Percentiles rank a stretch among this genome's conserved stretches.
Evolutionary conservation across 1,140 invertebrate species (phyloP).

Genomic region (Scaptomyza pallida): DNA sequence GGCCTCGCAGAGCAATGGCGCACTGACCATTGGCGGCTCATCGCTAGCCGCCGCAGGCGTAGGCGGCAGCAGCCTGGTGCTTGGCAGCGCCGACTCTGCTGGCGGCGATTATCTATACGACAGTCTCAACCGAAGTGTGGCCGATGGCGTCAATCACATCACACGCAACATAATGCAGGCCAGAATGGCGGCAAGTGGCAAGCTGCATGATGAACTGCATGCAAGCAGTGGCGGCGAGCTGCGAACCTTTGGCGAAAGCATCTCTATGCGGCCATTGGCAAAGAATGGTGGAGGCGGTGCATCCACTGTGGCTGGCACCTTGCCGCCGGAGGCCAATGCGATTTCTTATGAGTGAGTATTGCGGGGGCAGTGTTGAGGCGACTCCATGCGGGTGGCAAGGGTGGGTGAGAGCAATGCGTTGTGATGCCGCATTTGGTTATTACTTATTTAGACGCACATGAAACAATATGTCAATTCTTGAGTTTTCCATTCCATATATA

Average conservation of each 20-base stretch:
- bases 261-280: constrained; percentile 90
- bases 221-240: constrained; percentile 79
- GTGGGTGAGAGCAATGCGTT: background rate
- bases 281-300: constrained; percentile 58
- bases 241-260: constrained; percentile 88
- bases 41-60: constrained; percentile 44
- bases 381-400: background rate
- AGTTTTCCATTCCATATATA: constrained; percentile 36
- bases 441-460: constrained; percentile 33
- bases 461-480: constrained; percentile 21
- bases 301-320: constrained; percentile 50
- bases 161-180: constrained; percentile 85
- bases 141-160: constrained; percentile 86
- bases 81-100: constrained; percentile 49
- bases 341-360: constrained; percentile 80
- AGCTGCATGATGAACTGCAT: constrained; percentile 61
- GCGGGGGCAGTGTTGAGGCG: background rate
- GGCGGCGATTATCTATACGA: constrained; percentile 85
- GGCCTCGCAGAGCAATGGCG: constrained; percentile 69
- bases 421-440: background rate
- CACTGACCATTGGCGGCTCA: constrained; percentile 54
- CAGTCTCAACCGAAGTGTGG: constrained; percentile 86
- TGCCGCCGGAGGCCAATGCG: constrained; percentile 73
- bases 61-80: constrained; percentile 62
- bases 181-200: constrained; percentile 69